Percentiles rank a stretch among this genome's conserved stretches.
These are phyloP conservation scores for Microplitis deprimator DNA, from an alignment of 2,888 invertebrate species.

Conservation along the genomic window DNA sequence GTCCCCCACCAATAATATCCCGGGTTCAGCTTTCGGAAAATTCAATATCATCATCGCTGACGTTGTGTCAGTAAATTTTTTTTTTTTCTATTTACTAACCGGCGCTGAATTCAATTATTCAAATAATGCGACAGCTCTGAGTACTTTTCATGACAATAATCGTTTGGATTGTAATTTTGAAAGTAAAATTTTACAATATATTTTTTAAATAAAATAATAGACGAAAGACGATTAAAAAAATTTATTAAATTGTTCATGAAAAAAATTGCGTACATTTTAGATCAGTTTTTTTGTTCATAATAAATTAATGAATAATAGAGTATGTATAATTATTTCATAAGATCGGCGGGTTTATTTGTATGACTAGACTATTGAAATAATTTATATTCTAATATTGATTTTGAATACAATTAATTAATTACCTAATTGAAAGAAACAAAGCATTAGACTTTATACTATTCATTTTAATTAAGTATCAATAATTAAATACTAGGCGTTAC, in stretches of 20 bases:
- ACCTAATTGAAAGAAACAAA: neutral
- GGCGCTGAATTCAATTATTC: neutral
- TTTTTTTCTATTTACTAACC: neutral
- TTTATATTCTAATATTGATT: neutral
- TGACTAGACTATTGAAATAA: neutral
- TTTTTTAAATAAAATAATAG: neutral
- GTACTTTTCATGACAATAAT: neutral
- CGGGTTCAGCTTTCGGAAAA: slow-evolving; percentile 53
- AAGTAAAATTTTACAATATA: neutral
- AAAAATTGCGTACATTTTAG: neutral
- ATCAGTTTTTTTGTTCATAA: neutral
- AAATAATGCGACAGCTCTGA: neutral
- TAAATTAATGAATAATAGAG: neutral
- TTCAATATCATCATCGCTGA: slow-evolving; percentile 49
- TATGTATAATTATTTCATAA: neutral
- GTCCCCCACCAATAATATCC: slow-evolving; percentile 53
- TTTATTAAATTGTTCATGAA: neutral
- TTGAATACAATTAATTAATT: neutral
- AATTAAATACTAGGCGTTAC: no score
- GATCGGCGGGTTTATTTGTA: neutral
- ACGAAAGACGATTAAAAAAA: neutral
- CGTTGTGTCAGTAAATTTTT: slow-evolving; percentile 23
- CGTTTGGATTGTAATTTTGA: neutral
- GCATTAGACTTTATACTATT: neutral
- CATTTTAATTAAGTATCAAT: no score